Percentiles rank a stretch among this genome's conserved stretches.
These are phyloP conservation scores for Zaprionus gabonicus DNA, from an alignment of 1,140 invertebrate genomes.

Conservation along the genomic window DNA sequence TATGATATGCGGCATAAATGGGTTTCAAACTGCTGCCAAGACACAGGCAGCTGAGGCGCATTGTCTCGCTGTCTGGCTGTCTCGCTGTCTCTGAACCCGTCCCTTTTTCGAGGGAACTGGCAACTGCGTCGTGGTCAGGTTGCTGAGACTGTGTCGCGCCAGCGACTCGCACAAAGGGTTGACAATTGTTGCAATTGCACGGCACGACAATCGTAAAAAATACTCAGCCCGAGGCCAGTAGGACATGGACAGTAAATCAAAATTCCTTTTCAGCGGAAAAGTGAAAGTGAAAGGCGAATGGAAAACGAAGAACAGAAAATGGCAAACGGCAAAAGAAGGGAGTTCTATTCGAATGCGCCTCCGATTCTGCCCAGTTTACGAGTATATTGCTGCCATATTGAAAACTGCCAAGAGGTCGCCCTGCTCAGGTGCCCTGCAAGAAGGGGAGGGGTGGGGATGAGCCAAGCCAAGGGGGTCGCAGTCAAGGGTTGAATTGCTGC, in stretches of 20 bases:
- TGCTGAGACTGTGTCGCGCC: slow-evolving; percentile 32
- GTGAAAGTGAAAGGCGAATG: slow-evolving; percentile 39
- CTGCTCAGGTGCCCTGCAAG: slow-evolving; percentile 36
- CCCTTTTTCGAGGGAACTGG: slow-evolving; percentile 57
- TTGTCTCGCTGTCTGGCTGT: slow-evolving; percentile 44
- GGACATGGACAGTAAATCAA: slow-evolving; percentile 68
- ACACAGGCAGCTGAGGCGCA: slow-evolving; percentile 71
- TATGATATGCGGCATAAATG: slow-evolving; percentile 81
- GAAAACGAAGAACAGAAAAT: slow-evolving; percentile 4
- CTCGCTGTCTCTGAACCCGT: not conserved
- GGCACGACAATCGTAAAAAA: slow-evolving; percentile 61
- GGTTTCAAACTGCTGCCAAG: slow-evolving; percentile 72
- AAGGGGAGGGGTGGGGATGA: not conserved
- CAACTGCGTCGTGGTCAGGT: slow-evolving; percentile 62
- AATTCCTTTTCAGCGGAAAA: slow-evolving; percentile 50
- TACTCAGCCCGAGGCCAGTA: slow-evolving; percentile 4
- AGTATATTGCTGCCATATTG: slow-evolving; percentile 52
- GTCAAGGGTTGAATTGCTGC: slow-evolving; percentile 37
- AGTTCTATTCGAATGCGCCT: slow-evolving; percentile 24
- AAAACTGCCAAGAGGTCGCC: slow-evolving; percentile 40
- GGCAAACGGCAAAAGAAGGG: slow-evolving; percentile 1
- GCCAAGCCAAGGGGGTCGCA: slow-evolving; percentile 7
- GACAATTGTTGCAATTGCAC: slow-evolving; percentile 78
- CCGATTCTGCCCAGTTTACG: slow-evolving; percentile 11
- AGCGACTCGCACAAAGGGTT: slow-evolving; percentile 64